phyloP scores from a whole-genome alignment of 2,113 vertebrate species.

The Hyaena hyaena region DNA sequence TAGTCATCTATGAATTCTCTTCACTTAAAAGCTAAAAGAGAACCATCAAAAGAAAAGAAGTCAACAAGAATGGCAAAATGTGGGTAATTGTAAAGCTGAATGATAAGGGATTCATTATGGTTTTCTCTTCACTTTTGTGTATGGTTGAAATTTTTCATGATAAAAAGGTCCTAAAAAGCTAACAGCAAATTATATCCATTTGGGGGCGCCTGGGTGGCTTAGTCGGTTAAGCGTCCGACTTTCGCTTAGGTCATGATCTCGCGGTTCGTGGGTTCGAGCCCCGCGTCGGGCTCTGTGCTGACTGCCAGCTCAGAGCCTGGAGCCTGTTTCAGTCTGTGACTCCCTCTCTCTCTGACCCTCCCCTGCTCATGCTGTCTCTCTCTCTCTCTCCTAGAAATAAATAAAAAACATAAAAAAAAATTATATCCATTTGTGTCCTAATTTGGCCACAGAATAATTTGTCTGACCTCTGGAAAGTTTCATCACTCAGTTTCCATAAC shows the following conservation, averaged over 20 bases:
- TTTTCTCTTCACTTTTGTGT: conserved; percentile 8
- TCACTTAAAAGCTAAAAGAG: background rate
- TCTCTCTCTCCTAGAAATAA: no score
- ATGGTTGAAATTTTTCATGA: background rate
- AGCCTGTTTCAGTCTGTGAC: no score
- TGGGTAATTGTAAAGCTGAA: background rate
- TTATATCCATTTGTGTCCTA: background rate
- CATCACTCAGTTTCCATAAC: background rate
- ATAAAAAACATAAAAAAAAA: no score
- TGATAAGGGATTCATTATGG: background rate
- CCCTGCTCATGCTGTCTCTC: no score
- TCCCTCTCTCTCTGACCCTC: no score
- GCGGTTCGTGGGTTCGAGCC: no score
- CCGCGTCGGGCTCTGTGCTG: no score
- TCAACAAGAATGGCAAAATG: background rate
- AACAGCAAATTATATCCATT: background rate
- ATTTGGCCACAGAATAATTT: background rate
- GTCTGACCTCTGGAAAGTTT: background rate
- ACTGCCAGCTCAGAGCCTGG: no score
- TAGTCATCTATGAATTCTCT: background rate
- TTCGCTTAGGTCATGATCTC: no score
- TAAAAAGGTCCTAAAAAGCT: background rate
- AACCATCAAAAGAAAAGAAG: background rate
- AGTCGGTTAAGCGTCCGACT: no score
- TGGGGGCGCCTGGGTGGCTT: no score